Base-by-base conservation (phyloP, 1,140 invertebrate species). In the Calephelis virginiensis region DNA sequence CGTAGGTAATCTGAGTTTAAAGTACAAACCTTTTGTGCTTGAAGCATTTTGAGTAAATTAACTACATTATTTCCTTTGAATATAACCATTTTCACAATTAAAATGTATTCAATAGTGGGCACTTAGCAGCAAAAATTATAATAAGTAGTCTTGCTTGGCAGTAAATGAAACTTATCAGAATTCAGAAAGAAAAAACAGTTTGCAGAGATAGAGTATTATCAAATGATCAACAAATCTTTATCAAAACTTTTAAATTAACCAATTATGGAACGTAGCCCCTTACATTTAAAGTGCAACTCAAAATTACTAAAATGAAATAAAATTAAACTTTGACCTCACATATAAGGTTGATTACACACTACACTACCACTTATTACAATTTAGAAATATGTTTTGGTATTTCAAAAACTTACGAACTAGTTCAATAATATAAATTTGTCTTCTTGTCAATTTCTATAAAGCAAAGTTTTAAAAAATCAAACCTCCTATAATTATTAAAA, bases 1-100 rank as follows among this genome's bases (percentile, higher is more conserved):
- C 17, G 17, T 17, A 1, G 17, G 17, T 28, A 28, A 28, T 28
- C 28, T 28, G 28, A 56, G 28, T 13, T 11, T 37, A 50, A 50
- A 69, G 70, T 67, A 80, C 76, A 62, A 82, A 90, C 86, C 83
- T 84, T 87, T 70, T 69, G 81, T 61, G 69, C 47, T 64, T 78
- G 66, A 38, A 68, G 74, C 81, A 88, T 88, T 86, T 81, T 90
- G 62, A 85, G 78, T 79, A 67, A 80, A 83, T 85, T 82, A 63
- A 85, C 74, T 67, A 67, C 40, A 62, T 76, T 83, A 71, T 64
- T 83, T 80, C 85, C 81, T 76, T 74, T 83, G 6, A 83, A 66
- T 64, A 85, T 76, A 66, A 88, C 76, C 83, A 89, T 53, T 53
- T 53, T 28, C 9, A 10, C 49, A 7, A 10, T 53, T 11, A 17